Percentiles rank a stretch among this genome's conserved stretches.
Conservation (phyloP, 2,888 invertebrate species). For the Oscheius sp. region DNA sequence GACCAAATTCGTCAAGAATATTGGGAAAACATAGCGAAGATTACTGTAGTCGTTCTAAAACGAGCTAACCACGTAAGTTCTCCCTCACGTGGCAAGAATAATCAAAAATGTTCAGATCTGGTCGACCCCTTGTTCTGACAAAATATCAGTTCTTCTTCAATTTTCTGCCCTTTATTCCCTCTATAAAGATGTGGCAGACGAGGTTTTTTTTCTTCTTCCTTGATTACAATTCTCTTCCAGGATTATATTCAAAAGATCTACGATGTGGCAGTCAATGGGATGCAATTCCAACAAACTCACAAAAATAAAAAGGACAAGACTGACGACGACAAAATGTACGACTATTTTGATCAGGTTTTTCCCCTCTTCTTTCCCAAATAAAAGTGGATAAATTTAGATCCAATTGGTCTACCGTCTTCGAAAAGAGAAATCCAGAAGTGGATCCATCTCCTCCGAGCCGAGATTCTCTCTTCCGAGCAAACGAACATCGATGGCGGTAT, state of each 20-base stretch:
- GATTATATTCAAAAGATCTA: conserved; percentile 25
- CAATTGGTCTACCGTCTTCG: conserved; percentile 22
- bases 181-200: conserved; percentile 28
- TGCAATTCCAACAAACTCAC: conserved; percentile 20
- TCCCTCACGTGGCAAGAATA: no score
- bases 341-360: conserved; percentile 25
- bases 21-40: not conserved
- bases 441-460: not conserved
- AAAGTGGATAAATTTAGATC: not conserved
- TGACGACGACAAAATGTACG: conserved; percentile 23
- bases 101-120: conserved; percentile 30
- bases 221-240: not conserved
- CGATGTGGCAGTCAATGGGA: conserved; percentile 12
- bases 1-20: conserved; percentile 2
- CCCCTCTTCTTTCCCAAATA: not conserved
- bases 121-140: conserved; percentile 21
- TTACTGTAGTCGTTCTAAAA: not conserved
- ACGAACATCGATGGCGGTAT: not conserved
- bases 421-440: conserved; percentile 12
- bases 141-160: conserved; percentile 25
- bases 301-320: conserved; percentile 5
- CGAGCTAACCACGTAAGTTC: conserved; percentile 10
- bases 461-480: not conserved
- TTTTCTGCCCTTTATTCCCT: conserved; percentile 21
- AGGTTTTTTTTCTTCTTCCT: not conserved